Percentiles rank a stretch among this genome's conserved stretches.
Evolutionary conservation across 2,888 invertebrate genomes (phyloP).

Genomic region (Craniophora ligustri): DNA sequence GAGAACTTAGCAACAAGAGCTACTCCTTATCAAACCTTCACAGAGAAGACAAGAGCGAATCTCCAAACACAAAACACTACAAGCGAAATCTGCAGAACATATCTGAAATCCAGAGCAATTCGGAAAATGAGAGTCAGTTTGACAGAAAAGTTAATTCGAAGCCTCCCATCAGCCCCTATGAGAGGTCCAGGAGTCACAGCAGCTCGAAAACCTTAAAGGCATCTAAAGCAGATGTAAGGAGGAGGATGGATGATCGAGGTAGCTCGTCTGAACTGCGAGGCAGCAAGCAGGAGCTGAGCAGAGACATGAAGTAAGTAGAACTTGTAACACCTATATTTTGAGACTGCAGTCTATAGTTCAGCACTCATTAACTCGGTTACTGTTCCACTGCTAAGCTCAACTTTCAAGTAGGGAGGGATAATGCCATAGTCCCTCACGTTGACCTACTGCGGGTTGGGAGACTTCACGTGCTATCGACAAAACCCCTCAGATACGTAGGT

Average conservation of each 20-base stretch:
- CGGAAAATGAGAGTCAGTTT: constrained; percentile 79
- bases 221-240: constrained; percentile 67
- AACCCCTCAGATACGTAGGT: no score
- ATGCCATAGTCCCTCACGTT: no score
- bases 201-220: constrained; percentile 81
- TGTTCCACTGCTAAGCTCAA: no score
- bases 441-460: no score
- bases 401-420: no score
- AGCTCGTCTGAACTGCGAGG: constrained; percentile 77
- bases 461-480: no score
- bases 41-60: constrained; percentile 73
- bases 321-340: neutral
- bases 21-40: constrained; percentile 81
- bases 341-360: no score
- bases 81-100: constrained; percentile 89
- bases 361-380: no score
- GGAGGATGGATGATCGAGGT: constrained; percentile 64
- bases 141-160: constrained; percentile 69
- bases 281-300: constrained; percentile 78
- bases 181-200: constrained; percentile 82
- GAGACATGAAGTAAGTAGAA: constrained; percentile 79
- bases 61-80: constrained; percentile 74
- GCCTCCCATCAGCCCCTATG: constrained; percentile 83
- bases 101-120: constrained; percentile 85
- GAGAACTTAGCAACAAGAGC: constrained; percentile 76